Evolutionary conservation across 2,888 invertebrate species (phyloP).

Genomic region (Caenorhabditis sp.): DNA sequence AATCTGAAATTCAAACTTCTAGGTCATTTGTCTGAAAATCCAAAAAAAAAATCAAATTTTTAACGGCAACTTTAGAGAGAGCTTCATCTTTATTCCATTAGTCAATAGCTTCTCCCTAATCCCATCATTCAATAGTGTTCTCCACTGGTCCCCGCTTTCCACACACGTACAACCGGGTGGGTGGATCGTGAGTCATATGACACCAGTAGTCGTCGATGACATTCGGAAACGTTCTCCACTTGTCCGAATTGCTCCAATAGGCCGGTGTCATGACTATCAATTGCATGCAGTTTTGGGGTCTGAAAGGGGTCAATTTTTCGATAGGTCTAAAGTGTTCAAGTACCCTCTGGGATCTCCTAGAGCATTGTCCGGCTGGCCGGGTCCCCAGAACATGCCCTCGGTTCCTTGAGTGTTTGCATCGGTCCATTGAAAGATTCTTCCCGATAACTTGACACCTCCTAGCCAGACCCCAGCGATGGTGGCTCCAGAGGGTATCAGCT

Average conservation of each 20-base stretch:
- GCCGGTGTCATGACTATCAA: constrained; percentile 18
- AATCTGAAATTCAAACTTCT: no score
- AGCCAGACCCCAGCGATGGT: constrained; percentile 12
- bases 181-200: neutral
- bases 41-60: no score
- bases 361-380: constrained; percentile 33
- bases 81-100: no score
- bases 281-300: constrained; percentile 27
- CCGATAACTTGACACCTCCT: neutral
- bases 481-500: neutral
- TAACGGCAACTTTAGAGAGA: no score
- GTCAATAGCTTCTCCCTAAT: no score
- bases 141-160: constrained; percentile 20
- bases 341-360: neutral
- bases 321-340: no score
- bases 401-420: constrained; percentile 35
- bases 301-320: no score
- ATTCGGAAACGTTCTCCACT: neutral
- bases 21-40: no score
- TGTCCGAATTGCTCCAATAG: constrained; percentile 1
- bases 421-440: constrained; percentile 25
- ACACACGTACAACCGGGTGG: constrained; percentile 18
- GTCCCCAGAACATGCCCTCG: constrained; percentile 16
- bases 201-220: constrained; percentile 21
- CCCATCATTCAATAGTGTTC: constrained; percentile 3